Evolutionary conservation across 2,113 vertebrate species (phyloP).

Genomic region (Chelonoidis abingdonii): DNA sequence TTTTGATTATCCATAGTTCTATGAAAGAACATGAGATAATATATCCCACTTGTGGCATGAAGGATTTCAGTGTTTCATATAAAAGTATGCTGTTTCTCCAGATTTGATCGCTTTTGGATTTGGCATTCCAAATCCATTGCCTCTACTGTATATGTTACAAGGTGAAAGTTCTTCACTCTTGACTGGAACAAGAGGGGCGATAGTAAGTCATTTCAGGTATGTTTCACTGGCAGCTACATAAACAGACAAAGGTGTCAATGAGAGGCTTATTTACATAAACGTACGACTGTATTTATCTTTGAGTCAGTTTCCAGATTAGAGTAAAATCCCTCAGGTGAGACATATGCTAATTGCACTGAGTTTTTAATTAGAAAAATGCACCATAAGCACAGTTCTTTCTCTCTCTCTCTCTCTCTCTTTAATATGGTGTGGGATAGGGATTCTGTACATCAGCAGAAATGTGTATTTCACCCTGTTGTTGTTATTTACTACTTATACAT

Average conservation of each 20-base stretch:
- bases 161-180: not conserved
- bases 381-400: not conserved
- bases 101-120: not conserved
- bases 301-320: not conserved
- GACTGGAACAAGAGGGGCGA: not conserved
- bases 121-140: not conserved
- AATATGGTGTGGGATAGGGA: not conserved
- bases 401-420: conserved; percentile 12
- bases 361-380: conserved; percentile 27
- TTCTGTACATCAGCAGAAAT: conserved; percentile 30
- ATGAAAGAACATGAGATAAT: not conserved
- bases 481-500: not conserved
- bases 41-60: not conserved
- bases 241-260: not conserved
- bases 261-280: conserved; percentile 30
- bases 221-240: not conserved
- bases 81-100: not conserved
- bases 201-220: not conserved
- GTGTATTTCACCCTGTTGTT: not conserved
- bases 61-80: not conserved
- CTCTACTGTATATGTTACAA: not conserved
- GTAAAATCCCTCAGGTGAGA: not conserved
- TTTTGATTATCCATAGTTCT: not conserved
- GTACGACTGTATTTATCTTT: not conserved
- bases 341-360: not conserved